These are phyloP conservation scores for Anadara kagoshimensis DNA, from an alignment of 1,140 invertebrate species.

Conservation along the genomic window DNA sequence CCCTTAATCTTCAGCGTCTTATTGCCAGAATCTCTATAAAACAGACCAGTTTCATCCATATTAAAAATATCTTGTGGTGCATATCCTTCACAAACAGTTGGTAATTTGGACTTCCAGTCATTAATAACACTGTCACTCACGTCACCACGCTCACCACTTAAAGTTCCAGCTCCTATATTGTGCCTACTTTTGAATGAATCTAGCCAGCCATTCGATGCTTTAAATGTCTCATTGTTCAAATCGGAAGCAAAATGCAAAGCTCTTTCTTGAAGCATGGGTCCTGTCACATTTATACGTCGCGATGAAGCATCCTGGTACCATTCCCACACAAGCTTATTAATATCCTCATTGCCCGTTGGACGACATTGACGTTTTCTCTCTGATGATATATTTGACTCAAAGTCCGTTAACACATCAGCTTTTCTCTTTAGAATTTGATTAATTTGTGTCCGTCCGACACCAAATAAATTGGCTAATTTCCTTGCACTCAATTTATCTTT, in stretches of 20 bases:
- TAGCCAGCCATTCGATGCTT: constrained; percentile 56
- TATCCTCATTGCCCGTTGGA: constrained; percentile 30
- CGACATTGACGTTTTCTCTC: too few relatives aligned
- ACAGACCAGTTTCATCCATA: constrained; percentile 51
- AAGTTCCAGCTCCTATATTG: constrained; percentile 30
- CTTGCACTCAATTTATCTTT: too few relatives aligned
- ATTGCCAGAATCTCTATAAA: constrained; percentile 36
- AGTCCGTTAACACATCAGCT: constrained; percentile 14
- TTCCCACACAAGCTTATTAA: constrained; percentile 21
- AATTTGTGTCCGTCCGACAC: constrained; percentile 37
- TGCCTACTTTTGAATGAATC: constrained; percentile 32
- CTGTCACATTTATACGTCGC: constrained; percentile 19
- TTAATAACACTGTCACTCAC: constrained; percentile 16
- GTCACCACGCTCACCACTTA: too few relatives aligned
- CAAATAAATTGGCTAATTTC: constrained; percentile 29
- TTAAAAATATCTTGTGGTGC: constrained; percentile 46
- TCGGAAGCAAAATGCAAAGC: constrained; percentile 34
- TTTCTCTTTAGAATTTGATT: constrained; percentile 30
- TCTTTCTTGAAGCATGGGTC: constrained; percentile 32
- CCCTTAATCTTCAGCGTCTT: constrained; percentile 17
- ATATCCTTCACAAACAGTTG: constrained; percentile 38
- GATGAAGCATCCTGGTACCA: constrained; percentile 28
- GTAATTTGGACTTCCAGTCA: constrained; percentile 31
- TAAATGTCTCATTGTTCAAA: constrained; percentile 38
- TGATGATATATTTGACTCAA: constrained; percentile 8